Conservation (phyloP, 2,888 invertebrate species). For the Noctua janthe region DNA sequence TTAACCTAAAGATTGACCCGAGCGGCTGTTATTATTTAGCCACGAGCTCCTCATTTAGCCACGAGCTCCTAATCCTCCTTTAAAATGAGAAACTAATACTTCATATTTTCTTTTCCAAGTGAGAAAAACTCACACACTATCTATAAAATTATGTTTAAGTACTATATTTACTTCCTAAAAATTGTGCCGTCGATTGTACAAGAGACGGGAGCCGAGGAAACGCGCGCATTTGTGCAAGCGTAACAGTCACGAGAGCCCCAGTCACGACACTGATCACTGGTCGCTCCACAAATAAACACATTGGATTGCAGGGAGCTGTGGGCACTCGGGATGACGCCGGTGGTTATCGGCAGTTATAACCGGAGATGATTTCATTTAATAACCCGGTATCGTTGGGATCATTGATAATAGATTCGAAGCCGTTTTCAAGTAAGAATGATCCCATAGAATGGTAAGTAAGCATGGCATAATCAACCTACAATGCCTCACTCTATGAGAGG, state of each 20-base stretch:
- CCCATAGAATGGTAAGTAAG: not conserved
- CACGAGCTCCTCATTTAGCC: too few relatives aligned
- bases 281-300: constrained; percentile 12
- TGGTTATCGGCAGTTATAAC: constrained; percentile 6
- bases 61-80: too few relatives aligned
- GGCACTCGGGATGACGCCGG: not conserved
- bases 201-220: constrained; percentile 25
- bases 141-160: not conserved
- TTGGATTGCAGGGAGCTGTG: constrained; percentile 11
- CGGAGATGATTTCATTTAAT: not conserved
- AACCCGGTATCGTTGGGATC: not conserved
- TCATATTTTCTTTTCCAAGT: not conserved
- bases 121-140: not conserved
- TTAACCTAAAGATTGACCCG: too few relatives aligned
- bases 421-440: not conserved
- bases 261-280: constrained; percentile 38
- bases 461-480: not conserved
- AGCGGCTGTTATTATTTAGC: too few relatives aligned
- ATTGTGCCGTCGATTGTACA: constrained; percentile 35
- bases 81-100: not conserved
- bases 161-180: not conserved
- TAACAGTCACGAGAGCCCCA: constrained; percentile 41
- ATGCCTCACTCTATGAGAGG: not conserved
- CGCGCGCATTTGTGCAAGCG: constrained; percentile 39
- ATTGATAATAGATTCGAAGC: constrained; percentile 2